Evolutionary conservation across 2,113 vertebrate species (phyloP).

Genomic region (Acanthisitta chloris): DNA sequence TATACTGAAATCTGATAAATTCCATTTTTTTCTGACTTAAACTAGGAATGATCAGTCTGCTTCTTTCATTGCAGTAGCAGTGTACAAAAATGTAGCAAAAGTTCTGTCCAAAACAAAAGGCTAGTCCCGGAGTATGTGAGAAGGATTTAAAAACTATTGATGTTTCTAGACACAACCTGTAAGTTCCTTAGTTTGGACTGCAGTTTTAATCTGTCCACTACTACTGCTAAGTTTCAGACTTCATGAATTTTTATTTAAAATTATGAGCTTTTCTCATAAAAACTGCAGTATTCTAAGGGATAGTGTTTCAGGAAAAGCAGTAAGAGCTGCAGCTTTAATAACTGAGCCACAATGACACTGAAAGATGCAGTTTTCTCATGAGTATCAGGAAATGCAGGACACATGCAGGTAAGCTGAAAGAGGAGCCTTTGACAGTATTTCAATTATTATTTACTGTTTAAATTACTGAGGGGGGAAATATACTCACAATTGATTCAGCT

Average conservation of each 20-base stretch:
- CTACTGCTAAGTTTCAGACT: not conserved
- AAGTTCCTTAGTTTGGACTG: not conserved
- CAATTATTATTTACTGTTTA: not conserved
- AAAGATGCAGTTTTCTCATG: not conserved
- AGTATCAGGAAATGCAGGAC: not conserved
- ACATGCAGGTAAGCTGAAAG: not conserved
- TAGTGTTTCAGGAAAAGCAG: not conserved
- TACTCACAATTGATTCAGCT: slow-evolving; percentile 87
- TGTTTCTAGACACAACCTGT: not conserved
- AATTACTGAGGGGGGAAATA: not conserved
- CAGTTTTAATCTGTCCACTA: not conserved
- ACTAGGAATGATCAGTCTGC: not conserved
- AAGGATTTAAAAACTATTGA: not conserved
- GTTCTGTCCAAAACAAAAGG: not conserved
- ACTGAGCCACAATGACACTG: not conserved
- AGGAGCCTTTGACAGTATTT: not conserved
- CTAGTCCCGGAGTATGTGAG: accelerated
- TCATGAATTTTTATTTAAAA: not conserved
- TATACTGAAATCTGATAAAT: not conserved
- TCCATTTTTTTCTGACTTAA: not conserved
- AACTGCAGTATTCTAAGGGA: not conserved
- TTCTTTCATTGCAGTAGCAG: not conserved
- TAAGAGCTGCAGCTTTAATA: not conserved
- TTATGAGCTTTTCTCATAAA: not conserved
- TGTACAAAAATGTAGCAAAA: not conserved